phyloP scores from a whole-genome alignment of 92 coral and sea anemone species.

The Diadumene lineata region DNA sequence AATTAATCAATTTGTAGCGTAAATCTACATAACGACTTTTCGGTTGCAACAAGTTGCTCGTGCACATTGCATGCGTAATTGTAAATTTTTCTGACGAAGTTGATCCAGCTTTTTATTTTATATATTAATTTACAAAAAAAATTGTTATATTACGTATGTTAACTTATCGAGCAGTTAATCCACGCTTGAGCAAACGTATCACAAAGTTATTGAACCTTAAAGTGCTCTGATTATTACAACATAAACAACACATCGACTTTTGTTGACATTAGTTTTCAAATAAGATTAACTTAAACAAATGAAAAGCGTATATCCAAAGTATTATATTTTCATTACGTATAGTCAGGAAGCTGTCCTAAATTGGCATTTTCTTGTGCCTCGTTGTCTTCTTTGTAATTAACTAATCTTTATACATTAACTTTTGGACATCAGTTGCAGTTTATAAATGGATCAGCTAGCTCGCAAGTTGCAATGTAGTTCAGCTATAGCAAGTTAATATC shows the following conservation, averaged over 20 bases:
- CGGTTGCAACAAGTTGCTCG: background rate
- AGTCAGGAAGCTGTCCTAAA: too few relatives aligned
- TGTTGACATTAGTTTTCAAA: background rate
- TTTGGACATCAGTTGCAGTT: background rate
- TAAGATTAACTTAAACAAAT: background rate
- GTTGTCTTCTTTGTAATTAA: background rate
- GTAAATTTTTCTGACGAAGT: background rate
- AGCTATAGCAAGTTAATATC: too few relatives aligned
- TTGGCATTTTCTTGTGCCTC: background rate
- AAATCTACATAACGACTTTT: too few relatives aligned
- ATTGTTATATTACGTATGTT: background rate
- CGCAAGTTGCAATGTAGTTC: background rate
- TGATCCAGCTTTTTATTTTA: background rate
- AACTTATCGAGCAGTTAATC: background rate
- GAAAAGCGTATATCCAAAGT: background rate
- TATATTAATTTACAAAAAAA: background rate
- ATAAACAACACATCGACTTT: background rate
- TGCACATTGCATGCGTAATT: background rate
- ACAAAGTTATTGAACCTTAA: slow-evolving; percentile 6
- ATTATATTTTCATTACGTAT: background rate
- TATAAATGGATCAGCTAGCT: background rate
- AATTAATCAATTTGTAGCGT: too few relatives aligned
- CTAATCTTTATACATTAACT: background rate
- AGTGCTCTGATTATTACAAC: background rate
- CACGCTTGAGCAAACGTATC: slow-evolving; percentile 4